A percentile compares a stretch with the other conserved stretches of the same genome.
Conservation (phyloP, 2,113 vertebrate genomes). For the Prunella himalayana region DNA sequence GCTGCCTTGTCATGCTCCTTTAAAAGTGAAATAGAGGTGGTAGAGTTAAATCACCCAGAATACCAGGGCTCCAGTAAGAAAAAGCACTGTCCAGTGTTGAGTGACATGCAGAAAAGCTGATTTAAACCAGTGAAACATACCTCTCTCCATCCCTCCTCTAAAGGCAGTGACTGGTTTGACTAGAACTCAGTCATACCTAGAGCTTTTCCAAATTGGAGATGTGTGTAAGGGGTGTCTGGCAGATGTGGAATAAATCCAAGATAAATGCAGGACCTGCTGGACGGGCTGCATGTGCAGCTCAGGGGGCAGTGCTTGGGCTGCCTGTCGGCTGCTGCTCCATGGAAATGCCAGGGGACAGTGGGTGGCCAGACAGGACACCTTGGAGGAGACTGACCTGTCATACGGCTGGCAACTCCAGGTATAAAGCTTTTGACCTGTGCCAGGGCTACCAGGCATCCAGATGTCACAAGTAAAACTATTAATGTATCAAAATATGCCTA, state of each 20-base stretch:
- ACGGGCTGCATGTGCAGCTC: not conserved
- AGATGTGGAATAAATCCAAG: conserved; percentile 38
- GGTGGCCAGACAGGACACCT: not conserved
- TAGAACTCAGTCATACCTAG: not conserved
- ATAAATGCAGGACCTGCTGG: not conserved
- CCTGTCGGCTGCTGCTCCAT: not conserved
- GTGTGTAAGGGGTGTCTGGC: not conserved
- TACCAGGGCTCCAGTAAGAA: not conserved
- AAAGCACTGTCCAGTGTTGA: not conserved
- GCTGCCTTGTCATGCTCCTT: not conserved
- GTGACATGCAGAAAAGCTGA: not conserved
- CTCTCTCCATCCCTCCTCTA: not conserved
- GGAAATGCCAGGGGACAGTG: not conserved
- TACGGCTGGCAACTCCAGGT: not conserved
- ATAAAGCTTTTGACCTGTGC: not conserved
- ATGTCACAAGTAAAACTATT: not conserved
- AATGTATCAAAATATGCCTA: not conserved
- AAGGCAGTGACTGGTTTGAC: not conserved
- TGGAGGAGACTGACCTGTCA: rapidly evolving
- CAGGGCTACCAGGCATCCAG: not conserved
- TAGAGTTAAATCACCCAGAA: not conserved
- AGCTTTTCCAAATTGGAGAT: not conserved
- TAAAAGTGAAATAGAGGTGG: not conserved
- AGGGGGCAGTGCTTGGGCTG: not conserved
- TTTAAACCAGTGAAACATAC: not conserved